Evolutionary conservation across 2,888 invertebrate species (phyloP).

Genomic region (Meliscaeva auricollis): DNA sequence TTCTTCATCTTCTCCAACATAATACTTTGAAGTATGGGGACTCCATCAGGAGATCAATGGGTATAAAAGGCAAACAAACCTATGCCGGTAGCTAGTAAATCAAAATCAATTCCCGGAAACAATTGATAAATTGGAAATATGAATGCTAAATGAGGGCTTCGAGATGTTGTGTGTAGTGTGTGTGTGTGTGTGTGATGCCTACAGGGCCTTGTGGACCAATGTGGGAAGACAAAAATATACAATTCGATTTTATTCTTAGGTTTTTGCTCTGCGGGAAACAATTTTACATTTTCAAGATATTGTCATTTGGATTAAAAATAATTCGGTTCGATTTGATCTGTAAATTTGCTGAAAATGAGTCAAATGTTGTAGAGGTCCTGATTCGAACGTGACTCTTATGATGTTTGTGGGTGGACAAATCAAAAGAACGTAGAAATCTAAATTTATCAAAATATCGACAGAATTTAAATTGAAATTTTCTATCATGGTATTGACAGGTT

Average conservation of each 20-base stretch:
- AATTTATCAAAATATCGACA: too few relatives aligned
- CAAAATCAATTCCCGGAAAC: constrained; percentile 71
- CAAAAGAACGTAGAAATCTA: not conserved
- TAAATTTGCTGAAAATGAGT: constrained; percentile 1
- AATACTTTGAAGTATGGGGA: not conserved
- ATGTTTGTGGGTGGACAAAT: not conserved
- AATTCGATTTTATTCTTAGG: constrained; percentile 30
- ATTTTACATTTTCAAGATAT: constrained; percentile 9
- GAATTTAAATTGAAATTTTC: too few relatives aligned
- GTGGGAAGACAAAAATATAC: constrained; percentile 28
- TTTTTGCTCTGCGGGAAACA: constrained; percentile 18
- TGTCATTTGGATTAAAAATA: constrained; percentile 33
- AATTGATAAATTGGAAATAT: constrained; percentile 71
- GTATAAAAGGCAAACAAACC: constrained; percentile 12
- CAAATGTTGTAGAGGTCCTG: not conserved
- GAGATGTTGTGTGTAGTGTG: not conserved
- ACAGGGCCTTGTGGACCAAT: constrained; percentile 10
- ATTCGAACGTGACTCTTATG: not conserved
- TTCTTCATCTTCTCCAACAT: not conserved
- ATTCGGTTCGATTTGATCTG: constrained; percentile 19
- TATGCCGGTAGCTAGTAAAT: constrained; percentile 63
- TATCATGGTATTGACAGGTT: too few relatives aligned
- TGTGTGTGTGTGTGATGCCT: not conserved
- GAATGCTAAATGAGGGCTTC: constrained; percentile 49
- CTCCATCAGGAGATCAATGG: constrained; percentile 28